Base-by-base conservation (phyloP, 2,888 invertebrate genomes). In the Chrysolina oricalcia region DNA sequence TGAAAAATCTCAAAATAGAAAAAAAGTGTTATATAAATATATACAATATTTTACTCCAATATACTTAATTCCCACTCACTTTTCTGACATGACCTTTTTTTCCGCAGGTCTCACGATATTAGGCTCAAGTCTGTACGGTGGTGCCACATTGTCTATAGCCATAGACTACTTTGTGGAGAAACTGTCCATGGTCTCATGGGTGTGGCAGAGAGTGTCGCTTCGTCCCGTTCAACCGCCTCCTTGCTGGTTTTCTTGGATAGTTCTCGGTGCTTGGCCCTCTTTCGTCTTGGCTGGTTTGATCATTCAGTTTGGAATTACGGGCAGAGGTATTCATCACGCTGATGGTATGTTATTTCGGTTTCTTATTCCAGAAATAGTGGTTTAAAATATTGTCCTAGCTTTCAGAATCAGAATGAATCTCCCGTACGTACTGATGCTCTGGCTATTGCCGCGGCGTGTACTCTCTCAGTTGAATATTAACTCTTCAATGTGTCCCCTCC, bases 91-190 rank as follows among this genome's bases (percentile, higher is more conserved):
- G 11, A 13, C 4, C n/a, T 17, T 66, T 23, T 77, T 70, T 46
- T 41, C 17, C 27, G 15, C 88, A 92, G 92, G 91, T 76, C 87
- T 94, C 80, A 94, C 95, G 53, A 92, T 95, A 83, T 88, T 95
- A 74, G 94, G 94, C 46, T 95, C 95, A 15, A 92, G 93, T 80
- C 90, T 94, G n/a, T 94, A 94, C 81, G 95, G 95, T 27, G 94
- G 93, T 21, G 94, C 94, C 9, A 91, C 94, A 72, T 91, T 95
- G 80, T 91, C 94, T 11, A 91, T 91, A 15, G 91, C 93, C 3
- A 89, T 94, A 73, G 95, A 95, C 88, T 95, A 94, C 87, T 94
- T 94, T 87, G 91, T 95, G 74, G 94, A 95, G 86, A 90, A 92
- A 84, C 90, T 93, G 87, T 89, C 92, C 83, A 92, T 94, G 91